Conservation (phyloP, 2,888 invertebrate species). For the Chrysolina haemoptera region DNA sequence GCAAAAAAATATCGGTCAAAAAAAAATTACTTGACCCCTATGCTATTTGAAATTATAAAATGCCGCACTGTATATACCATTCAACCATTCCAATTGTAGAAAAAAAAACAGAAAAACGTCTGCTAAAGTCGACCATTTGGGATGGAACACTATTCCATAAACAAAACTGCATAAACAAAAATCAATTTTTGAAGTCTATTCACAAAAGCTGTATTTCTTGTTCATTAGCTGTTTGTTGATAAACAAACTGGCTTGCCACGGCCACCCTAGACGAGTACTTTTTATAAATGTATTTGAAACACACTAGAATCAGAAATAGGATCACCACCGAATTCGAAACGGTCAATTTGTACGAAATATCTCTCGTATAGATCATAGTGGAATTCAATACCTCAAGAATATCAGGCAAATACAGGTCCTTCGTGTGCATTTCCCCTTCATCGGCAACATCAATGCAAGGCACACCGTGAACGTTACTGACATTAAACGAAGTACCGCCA, state of each 20-base stretch:
- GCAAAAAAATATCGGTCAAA: too few species aligned
- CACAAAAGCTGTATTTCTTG: constrained; percentile 43
- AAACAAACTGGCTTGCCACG: constrained; percentile 38
- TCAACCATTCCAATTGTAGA: too few species aligned
- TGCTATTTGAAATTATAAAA: too few species aligned
- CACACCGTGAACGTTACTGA: constrained; percentile 44
- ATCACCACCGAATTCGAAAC: constrained; percentile 29
- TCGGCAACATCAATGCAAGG: constrained; percentile 35
- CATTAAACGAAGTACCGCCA: constrained; percentile 35
- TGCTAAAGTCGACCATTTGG: too few species aligned
- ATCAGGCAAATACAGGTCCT: constrained; percentile 18
- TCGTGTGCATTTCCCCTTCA: neutral
- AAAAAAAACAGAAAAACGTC: too few species aligned
- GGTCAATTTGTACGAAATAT: constrained; percentile 36
- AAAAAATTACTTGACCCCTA: too few species aligned
- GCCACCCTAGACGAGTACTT: constrained; percentile 35
- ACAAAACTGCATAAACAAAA: too few species aligned
- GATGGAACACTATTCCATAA: too few species aligned
- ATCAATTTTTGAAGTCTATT: neutral
- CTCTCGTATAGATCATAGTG: constrained; percentile 7
- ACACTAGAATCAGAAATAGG: constrained; percentile 26
- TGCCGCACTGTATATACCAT: too few species aligned
- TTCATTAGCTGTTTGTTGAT: constrained; percentile 39
- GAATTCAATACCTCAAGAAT: constrained; percentile 28
- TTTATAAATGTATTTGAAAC: constrained; percentile 29